A percentile compares a stretch with the other conserved stretches of the same genome.
Evolutionary conservation across 2,113 vertebrate species (phyloP).

Genomic region (Oostethus manadensis): DNA sequence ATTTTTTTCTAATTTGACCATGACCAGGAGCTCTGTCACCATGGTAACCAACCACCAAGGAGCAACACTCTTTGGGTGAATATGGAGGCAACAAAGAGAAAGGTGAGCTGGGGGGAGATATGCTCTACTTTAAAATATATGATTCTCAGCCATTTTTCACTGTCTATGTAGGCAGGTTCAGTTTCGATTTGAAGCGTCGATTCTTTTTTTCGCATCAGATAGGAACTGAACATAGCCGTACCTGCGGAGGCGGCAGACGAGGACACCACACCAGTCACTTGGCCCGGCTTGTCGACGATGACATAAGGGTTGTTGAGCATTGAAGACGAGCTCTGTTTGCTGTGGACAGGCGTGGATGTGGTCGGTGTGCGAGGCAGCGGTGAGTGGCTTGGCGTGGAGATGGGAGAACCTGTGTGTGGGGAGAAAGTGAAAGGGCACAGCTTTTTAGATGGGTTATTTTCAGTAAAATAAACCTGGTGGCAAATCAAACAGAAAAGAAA

Average conservation of each 20-base stretch:
- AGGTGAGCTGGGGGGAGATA: too few species aligned
- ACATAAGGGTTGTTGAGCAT: constrained; percentile 83
- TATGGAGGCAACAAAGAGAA: background rate
- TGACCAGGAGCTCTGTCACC: constrained; percentile 41
- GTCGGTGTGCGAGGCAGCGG: constrained; percentile 88
- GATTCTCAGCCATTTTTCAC: constrained; percentile 16
- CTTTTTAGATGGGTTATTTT: background rate
- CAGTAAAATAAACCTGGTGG: background rate
- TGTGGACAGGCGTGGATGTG: constrained; percentile 84
- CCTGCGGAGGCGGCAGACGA: constrained; percentile 72
- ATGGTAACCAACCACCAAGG: constrained; percentile 45
- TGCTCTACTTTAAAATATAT: constrained; percentile 2
- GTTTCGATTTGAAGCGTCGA: constrained; percentile 18
- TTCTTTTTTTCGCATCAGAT: constrained; percentile 4
- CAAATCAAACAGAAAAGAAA: too few species aligned
- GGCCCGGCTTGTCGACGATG: constrained; percentile 87
- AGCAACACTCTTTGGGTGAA: constrained; percentile 14
- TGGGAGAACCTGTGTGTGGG: constrained; percentile 82
- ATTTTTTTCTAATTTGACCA: constrained; percentile 19
- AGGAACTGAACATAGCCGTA: constrained; percentile 28
- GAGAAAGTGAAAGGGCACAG: background rate
- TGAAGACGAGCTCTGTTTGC: constrained; percentile 84
- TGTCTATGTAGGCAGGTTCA: constrained; percentile 30
- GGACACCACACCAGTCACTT: constrained; percentile 76
- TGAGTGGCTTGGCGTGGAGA: constrained; percentile 94